Percentiles rank a stretch among this genome's conserved stretches.
These are phyloP conservation scores for Andrena bicolor DNA, from an alignment of 2,888 invertebrate genomes.

Conservation along the genomic window DNA sequence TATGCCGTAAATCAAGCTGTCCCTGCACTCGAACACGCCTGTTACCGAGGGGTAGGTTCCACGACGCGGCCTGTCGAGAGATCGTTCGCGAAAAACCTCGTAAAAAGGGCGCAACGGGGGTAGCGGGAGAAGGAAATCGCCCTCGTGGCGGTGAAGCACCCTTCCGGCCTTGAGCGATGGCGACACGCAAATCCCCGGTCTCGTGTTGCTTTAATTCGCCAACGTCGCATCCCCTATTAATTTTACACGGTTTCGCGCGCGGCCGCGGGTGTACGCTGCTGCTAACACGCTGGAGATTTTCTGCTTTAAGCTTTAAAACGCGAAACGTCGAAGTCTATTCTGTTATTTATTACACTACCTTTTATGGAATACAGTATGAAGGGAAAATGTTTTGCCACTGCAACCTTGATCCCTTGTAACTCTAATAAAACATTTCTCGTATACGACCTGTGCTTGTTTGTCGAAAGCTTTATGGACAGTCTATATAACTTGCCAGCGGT, in stretches of 20 bases:
- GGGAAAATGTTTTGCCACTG: no score
- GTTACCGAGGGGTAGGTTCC: constrained; percentile 42
- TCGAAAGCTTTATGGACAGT: no score
- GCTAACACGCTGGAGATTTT: background rate
- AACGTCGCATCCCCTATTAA: constrained; percentile 19
- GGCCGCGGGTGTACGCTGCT: background rate
- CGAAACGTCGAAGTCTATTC: constrained; percentile 4
- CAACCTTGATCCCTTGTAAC: no score
- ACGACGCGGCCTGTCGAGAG: constrained; percentile 16
- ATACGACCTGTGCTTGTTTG: no score
- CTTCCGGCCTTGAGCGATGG: constrained; percentile 12
- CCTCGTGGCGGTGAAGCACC: background rate
- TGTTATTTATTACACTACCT: background rate
- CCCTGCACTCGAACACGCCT: constrained; percentile 30
- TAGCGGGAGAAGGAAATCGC: constrained; percentile 6
- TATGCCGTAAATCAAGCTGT: constrained; percentile 75
- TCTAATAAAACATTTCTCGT: no score
- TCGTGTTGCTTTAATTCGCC: constrained; percentile 28
- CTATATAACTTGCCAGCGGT: background rate
- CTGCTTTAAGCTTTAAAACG: background rate
- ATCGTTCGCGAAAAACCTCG: constrained; percentile 25
- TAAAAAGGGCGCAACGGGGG: background rate
- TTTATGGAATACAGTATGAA: background rate
- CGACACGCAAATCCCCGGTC: constrained; percentile 33
- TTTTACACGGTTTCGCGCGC: constrained; percentile 14